Base-by-base conservation (phyloP, 2,797 vertebrate species). In the Protosalanx chinensis region DNA sequence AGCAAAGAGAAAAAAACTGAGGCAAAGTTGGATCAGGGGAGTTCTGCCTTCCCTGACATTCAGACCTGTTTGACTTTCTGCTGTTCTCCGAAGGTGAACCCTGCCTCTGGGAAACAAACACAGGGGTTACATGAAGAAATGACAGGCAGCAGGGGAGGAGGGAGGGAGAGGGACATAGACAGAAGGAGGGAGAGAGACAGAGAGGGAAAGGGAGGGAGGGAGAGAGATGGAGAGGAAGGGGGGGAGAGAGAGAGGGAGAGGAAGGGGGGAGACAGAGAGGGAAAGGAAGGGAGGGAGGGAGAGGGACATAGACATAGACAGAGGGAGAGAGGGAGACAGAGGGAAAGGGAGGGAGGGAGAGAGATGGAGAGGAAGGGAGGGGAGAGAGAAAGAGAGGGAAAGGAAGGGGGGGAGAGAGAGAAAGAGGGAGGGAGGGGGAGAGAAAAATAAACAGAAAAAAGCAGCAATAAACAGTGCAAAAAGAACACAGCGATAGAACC, bases 1-100 rank as follows among this genome's bases (percentile, higher is more conserved):
- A 79, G 78, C 12, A 65, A 82, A 80, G 77, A 61, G 57, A 63
- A 85, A 73, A 81, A 53, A 67, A 18, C 72, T 27, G 20, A 65
- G 29, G 23, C 86, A 91, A 89, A 92, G 88, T 88, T 91, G 78
- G 82, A 82, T 12, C 57, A 7, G 65, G 70, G 49, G 85, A 85
- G 82, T 70, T 77, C 86, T 89, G 67, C 79, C 82, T 89, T 90
- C 89, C 91, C 88, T 93, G 92, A 93, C 92, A 91, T 91, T 91
- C 91, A 90, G 64, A 91, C 90, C 91, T 85, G 87, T 86, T 90
- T 86, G 90, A 92, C 93, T 94, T 93, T 92, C 90, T 92, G 92
- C 93, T 91, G 90, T 92, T 93, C 93, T 93, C 88, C 92, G 93
- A 94, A 93, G 89, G 92, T 93, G 77, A 90, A 90, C 93, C 92